These are phyloP conservation scores for Tillus elongatus DNA, from an alignment of 2,888 invertebrate genomes.

Conservation along the genomic window DNA sequence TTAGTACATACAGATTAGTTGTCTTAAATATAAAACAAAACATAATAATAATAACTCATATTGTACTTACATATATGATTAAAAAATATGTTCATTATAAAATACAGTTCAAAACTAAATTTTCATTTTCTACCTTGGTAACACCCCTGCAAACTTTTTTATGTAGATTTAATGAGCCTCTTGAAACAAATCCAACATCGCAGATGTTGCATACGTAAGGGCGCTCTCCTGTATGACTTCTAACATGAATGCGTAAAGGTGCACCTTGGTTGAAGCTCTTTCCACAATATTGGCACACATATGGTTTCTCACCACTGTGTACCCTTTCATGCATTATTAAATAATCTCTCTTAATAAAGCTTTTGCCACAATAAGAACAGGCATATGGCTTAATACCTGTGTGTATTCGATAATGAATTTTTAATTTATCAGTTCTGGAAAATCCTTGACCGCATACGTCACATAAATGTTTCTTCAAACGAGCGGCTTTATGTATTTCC, in stretches of 20 bases:
- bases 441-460: slow-evolving; percentile 33
- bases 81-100: too few species aligned
- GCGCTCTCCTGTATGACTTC: slow-evolving; percentile 33
- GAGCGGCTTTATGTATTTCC: slow-evolving; percentile 23
- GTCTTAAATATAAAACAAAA: too few species aligned
- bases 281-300: slow-evolving; percentile 35
- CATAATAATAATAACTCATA: too few species aligned
- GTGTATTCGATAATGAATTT: slow-evolving; percentile 29
- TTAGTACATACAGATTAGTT: too few species aligned
- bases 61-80: too few species aligned
- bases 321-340: slow-evolving; percentile 35
- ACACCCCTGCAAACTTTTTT: slow-evolving; percentile 27
- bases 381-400: slow-evolving; percentile 32
- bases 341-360: slow-evolving; percentile 33
- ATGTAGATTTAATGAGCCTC: slow-evolving; percentile 31
- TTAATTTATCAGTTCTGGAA: slow-evolving; percentile 29
- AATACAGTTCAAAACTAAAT: too few species aligned
- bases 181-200: slow-evolving; percentile 29
- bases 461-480: slow-evolving; percentile 28
- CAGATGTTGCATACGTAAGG: slow-evolving; percentile 34
- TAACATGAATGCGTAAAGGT: slow-evolving; percentile 31
- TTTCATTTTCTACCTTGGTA: too few species aligned
- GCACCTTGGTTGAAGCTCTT: slow-evolving; percentile 34
- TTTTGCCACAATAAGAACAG: slow-evolving; percentile 31
- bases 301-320: slow-evolving; percentile 38